Evolutionary conservation across 2,113 vertebrate genomes (phyloP).

Genomic region (Laticauda colubrina): DNA sequence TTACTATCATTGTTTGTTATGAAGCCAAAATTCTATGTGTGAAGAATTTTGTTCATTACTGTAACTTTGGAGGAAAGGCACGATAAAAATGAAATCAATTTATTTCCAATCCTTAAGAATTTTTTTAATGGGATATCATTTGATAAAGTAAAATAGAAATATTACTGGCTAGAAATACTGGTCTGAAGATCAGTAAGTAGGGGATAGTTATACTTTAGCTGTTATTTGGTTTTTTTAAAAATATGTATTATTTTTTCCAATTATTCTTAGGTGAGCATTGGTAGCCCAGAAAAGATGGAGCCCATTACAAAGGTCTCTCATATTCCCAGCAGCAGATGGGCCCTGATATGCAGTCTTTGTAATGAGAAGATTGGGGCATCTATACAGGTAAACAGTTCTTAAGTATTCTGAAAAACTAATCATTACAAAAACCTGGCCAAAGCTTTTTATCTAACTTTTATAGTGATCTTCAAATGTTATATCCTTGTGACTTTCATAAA

Average conservation of each 20-base stretch:
- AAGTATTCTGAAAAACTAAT: not conserved
- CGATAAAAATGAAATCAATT: not conserved
- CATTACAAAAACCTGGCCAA: not conserved
- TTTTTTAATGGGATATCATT: not conserved
- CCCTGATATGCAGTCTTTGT: slow-evolving; percentile 92
- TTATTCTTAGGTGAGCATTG: slow-evolving; percentile 88
- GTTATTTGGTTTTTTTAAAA: not conserved
- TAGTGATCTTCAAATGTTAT: not conserved
- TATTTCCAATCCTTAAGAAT: not conserved
- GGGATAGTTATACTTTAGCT: not conserved
- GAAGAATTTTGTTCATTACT: not conserved
- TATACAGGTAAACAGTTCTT: slow-evolving; percentile 82
- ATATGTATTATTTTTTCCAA: not conserved
- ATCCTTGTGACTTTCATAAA: not conserved
- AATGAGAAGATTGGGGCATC: slow-evolving; percentile 94
- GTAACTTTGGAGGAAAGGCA: not conserved
- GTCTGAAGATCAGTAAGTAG: not conserved
- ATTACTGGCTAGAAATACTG: not conserved
- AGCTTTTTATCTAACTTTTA: not conserved
- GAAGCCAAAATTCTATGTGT: not conserved
- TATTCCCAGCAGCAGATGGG: slow-evolving; percentile 96
- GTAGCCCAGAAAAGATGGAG: slow-evolving; percentile 98
- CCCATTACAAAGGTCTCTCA: slow-evolving; percentile 98
- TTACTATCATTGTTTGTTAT: not conserved
- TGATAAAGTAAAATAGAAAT: slow-evolving; percentile 6